Base-by-base conservation (phyloP, 2,797 vertebrate species). In the Xiphophorus birchmanni region DNA sequence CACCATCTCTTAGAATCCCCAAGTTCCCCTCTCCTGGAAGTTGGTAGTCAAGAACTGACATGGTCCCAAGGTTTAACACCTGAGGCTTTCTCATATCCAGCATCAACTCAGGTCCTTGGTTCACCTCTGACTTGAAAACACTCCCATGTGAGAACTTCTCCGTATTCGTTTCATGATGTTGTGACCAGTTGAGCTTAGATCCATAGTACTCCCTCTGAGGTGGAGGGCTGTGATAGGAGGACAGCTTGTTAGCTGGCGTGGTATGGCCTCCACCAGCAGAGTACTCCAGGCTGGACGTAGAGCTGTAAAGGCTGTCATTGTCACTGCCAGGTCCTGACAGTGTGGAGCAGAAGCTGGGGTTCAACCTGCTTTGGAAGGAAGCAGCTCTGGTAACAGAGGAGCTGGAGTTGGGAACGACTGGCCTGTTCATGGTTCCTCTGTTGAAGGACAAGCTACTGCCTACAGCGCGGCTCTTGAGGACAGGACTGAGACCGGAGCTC, bases 261-360 rank as follows among this genome's bases (percentile, higher is more conserved):
- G 72, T 47, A 58, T 83, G 82, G 2, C 84, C 86, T 26, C 74
- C 72, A 1, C 83, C 87, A 11, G 86, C 93, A 42, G 93, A 85
- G 83, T 96, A 97, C 78, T 97, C 97, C 85, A 97, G 85, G 91
- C 96, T 97, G 63, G 97, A 97, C 3, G 97, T 96, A 0, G 97
- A 97, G 87, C 96, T 97, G 85, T 97, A 96, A 42, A 96, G 96
- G 86, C 96, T 97, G 86, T 97, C 96, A 0, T 96, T 96, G 56
- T 97, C 96, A 1, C 96, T 97, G 26, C 96, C 96, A 0, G 94
- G 95, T 2, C 96, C 95, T 0, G 90, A 95, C 21, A 91, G 58
- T n/a, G 82, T 69, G 29, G 94, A 89, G 65, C 92, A 96, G 15
- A 95, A 90, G 10, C 92, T 96, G 35, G 95, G 96, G 77, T 96